Evolutionary conservation across 2,797 vertebrate genomes (phyloP).

Genomic region (Todus mexicanus): DNA sequence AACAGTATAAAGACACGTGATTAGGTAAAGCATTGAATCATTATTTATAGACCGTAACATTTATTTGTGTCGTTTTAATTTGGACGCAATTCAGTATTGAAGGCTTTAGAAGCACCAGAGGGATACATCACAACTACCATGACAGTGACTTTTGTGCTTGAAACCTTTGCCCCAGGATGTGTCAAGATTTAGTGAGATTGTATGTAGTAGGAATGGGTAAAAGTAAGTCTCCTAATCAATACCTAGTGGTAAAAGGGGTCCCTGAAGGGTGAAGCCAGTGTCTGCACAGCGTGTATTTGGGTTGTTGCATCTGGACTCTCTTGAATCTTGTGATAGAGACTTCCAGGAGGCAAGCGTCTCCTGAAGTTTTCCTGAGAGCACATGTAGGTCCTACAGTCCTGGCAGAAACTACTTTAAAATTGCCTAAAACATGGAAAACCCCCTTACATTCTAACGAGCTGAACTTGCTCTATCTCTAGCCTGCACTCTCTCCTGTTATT

Average conservation of each 20-base stretch:
- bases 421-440: background rate
- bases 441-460: background rate
- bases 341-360: background rate
- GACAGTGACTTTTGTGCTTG: background rate
- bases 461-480: background rate
- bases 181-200: background rate
- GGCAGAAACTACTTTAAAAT: background rate
- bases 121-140: background rate
- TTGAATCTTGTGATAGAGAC: background rate
- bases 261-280: background rate
- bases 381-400: background rate
- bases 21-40: background rate
- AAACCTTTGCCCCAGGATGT: background rate
- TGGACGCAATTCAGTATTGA: background rate
- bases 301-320: background rate
- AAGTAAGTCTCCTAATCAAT: background rate
- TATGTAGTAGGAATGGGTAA: background rate
- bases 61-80: slow-evolving; percentile 8
- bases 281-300: background rate
- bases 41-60: background rate
- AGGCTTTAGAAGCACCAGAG: background rate
- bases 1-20: background rate
- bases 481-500: background rate
- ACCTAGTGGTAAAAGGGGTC: fast-evolving
- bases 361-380: background rate